These are phyloP conservation scores for Epizoanthus rinbou DNA, from an alignment of 92 coral and sea anemone genomes.

Conservation along the genomic window DNA sequence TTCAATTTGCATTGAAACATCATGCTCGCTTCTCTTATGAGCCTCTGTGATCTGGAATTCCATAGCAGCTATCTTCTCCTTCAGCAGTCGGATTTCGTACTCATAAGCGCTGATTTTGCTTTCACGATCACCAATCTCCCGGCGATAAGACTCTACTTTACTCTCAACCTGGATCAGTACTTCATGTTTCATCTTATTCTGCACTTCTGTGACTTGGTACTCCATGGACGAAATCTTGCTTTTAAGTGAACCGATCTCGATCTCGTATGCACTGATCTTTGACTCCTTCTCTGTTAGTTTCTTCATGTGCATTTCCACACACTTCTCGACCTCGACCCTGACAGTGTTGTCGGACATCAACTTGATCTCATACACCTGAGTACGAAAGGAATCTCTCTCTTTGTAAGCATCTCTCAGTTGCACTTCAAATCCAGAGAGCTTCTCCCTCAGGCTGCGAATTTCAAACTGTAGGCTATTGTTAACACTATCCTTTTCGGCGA, in stretches of 20 bases:
- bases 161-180: slow-evolving; percentile 41
- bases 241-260: slow-evolving; percentile 19
- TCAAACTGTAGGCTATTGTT: slow-evolving; percentile 42
- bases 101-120: slow-evolving; percentile 33
- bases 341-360: slow-evolving; percentile 37
- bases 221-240: slow-evolving; percentile 30
- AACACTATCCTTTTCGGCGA: slow-evolving; percentile 43
- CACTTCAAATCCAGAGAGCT: slow-evolving; percentile 36
- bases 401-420: slow-evolving; percentile 44
- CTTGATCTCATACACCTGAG: slow-evolving; percentile 34
- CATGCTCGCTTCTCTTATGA: slow-evolving; percentile 46
- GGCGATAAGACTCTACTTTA: slow-evolving; percentile 22
- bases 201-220: slow-evolving; percentile 13
- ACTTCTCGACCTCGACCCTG: slow-evolving; percentile 43
- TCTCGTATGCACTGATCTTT: slow-evolving; percentile 23
- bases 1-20: slow-evolving; percentile 49
- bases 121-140: slow-evolving; percentile 39
- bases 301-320: slow-evolving; percentile 28
- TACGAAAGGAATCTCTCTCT: slow-evolving; percentile 54
- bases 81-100: slow-evolving; percentile 26
- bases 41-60: slow-evolving; percentile 38
- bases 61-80: slow-evolving; percentile 25
- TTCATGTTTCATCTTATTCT: slow-evolving; percentile 39
- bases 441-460: slow-evolving; percentile 3
- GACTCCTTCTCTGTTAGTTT: slow-evolving; percentile 48